Evolutionary conservation across 2,113 vertebrate species (phyloP).

Genomic region (Pseudonaja textilis): DNA sequence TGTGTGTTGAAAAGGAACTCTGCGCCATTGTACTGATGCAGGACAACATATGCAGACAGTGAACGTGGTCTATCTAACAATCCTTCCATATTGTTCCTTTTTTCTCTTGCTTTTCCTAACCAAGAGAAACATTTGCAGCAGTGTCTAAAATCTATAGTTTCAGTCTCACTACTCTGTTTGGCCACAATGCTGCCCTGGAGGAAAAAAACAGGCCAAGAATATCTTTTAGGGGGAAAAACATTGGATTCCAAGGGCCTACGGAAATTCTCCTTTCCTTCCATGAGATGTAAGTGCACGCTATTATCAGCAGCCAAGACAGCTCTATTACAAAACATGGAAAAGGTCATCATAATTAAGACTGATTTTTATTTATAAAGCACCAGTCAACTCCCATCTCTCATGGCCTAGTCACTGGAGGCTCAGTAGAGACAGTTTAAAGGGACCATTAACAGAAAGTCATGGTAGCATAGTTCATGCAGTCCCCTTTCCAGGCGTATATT

Average conservation of each 20-base stretch:
- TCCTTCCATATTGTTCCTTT: neutral
- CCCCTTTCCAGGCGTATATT: slow-evolving; percentile 26
- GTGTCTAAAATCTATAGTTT: neutral
- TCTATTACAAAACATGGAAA: slow-evolving; percentile 19
- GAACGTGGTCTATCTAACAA: neutral
- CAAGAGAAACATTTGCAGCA: neutral
- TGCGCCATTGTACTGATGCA: neutral
- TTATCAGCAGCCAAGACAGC: neutral
- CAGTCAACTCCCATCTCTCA: slow-evolving; percentile 16
- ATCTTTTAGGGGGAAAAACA: neutral
- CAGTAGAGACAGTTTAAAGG: slow-evolving; percentile 17
- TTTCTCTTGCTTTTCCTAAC: neutral
- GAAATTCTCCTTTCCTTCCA: neutral
- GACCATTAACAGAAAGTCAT: slow-evolving; percentile 20
- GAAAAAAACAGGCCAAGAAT: neutral
- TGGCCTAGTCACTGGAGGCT: slow-evolving; percentile 28
- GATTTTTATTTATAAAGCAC: slow-evolving; percentile 31
- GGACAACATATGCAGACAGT: neutral
- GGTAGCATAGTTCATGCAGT: slow-evolving; percentile 23
- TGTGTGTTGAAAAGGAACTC: too few relatives aligned
- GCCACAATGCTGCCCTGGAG: neutral
- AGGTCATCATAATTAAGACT: slow-evolving; percentile 34
- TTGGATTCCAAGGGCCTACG: neutral
- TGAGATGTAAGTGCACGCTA: neutral
- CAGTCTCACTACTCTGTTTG: neutral